Percentiles rank a stretch among this genome's conserved stretches.
phyloP scores from a whole-genome alignment of 2,797 vertebrate genomes.

The Malurus splendens region DNA sequence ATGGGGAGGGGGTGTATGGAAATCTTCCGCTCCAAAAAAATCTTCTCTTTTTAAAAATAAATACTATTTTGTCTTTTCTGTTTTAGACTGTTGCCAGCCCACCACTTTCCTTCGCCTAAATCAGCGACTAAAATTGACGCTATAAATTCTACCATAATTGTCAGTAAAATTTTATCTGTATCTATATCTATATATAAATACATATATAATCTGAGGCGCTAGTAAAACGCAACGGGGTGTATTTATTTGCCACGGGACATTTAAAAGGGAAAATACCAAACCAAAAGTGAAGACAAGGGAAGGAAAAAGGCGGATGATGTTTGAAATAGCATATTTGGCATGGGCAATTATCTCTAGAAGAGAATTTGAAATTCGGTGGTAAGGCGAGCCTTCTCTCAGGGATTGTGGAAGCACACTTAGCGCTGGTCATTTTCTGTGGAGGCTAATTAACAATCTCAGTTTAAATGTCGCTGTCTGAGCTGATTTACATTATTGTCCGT shows the following conservation, averaged over 20 bases:
- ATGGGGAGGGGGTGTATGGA: not conserved
- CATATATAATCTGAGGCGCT: not conserved
- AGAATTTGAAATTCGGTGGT: not conserved
- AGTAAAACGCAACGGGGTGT: not conserved
- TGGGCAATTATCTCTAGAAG: not conserved
- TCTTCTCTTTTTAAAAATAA: not conserved
- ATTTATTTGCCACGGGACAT: not conserved
- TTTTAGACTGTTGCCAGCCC: not conserved
- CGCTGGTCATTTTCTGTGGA: not conserved
- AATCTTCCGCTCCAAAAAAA: not conserved
- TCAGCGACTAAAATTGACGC: not conserved
- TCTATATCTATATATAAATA: not conserved
- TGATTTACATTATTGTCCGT: not conserved
- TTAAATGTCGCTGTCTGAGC: not conserved
- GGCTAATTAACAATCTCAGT: not conserved
- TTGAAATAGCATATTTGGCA: not conserved
- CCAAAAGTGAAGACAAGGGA: not conserved
- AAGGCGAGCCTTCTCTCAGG: not conserved
- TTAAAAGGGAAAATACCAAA: not conserved
- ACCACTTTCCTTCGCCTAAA: not conserved
- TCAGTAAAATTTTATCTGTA: conserved; percentile 8
- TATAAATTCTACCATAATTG: conserved; percentile 6
- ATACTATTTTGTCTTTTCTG: not conserved
- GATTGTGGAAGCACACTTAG: not conserved
- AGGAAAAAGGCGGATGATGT: not conserved